Base-by-base conservation (phyloP, 2,888 invertebrate species). In the Beris morrisii region DNA sequence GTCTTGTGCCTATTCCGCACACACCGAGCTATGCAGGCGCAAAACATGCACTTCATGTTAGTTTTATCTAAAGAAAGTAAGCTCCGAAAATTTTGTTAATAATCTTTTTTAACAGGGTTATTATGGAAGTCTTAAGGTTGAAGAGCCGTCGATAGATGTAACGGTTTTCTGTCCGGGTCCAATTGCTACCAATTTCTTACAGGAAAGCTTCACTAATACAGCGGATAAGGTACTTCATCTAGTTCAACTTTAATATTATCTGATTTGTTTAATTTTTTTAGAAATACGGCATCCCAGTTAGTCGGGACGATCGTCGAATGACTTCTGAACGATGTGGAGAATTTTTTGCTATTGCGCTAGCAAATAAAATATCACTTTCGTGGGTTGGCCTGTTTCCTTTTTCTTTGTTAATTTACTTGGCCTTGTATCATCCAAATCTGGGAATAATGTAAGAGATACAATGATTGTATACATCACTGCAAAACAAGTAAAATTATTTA, bases 121-220 rank as follows among this genome's bases (percentile, higher is more conserved):
- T 75, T 88, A 89, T 76, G 84, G 87, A 71, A 75, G 84, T n/a
- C 78, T 92, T 76, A 86, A 87, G 73, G 71, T 83, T 32, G 81
- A 81, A n/a, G 79, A 83, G 50, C 77, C 77, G 0, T 83, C 86
- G 63, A 81, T 92, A 57, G 74, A 83, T 38, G 84, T 92, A 0
- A 88, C 88, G 0, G 75, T 91, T 52, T 81, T 90, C 44, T 91
- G 91, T 73, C 92, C 93, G 0, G 93, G 93, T 5, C 91, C 92
- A 4, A 84, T 88, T 13, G 87, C 87, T 74, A 89, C 91, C 0
- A 85, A 88, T 71, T 85, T 92, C 70, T 81, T 91, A 44, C 75
- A 83, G 44, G 85, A 87, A 74, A 85, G 88, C 69, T 91, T 89
- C 74, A 92, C 91, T 0, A 87, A 81, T 5, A 84, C 84, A 71